Base-by-base conservation (phyloP, 2,797 vertebrate genomes). In the Oreonectes daqikongensis region DNA sequence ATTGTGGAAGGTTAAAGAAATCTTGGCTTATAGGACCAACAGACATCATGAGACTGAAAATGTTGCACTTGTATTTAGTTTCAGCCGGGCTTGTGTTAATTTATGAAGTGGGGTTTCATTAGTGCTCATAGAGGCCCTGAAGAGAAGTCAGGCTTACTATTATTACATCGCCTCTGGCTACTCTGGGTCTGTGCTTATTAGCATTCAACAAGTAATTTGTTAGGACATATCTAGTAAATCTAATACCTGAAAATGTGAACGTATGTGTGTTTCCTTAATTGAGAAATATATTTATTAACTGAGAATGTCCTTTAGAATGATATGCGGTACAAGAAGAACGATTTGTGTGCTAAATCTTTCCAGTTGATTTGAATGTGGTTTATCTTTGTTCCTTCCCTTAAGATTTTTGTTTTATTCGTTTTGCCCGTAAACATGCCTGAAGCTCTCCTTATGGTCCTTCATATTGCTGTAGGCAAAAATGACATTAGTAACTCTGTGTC, bases 101-200 rank as follows among this genome's bases (percentile, higher is more conserved):
- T 73, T 75, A 78, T 71, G 46, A 74, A 78, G 78, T 63, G 30
- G 48, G 35, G 28, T 83, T 83, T 85, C 75, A 83, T 83, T 85
- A 83, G 77, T 30, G 12, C 75, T 67, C 35, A 40, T 65, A 38
- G 64, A 78, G 42, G 44, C 42, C 24, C 79, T 42, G 48, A 73
- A 60, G 78, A 72, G 60, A 84, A 59, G 69, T 86, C 82, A 70
- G 84, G 83, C 85, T 83, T 80, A 78, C 88, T 87, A 87, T 92
- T 91, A 91, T 88, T 91, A 87, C 65, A 80, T 81, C 44, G 89
- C 88, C 88, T 90, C 88, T 88, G 89, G 90, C 88, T 86, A 90
- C 86, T 90, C 88, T 87, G 88, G 88, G 85, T 85, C 87, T 82
- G 69, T 76, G 76, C 87, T 89, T 85, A 90, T 92, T 86, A 88